Evolutionary conservation across 2,888 invertebrate genomes (phyloP), one percentile per base, ranked within the genome.

Genomic region (Tinea semifulvella): DNA sequence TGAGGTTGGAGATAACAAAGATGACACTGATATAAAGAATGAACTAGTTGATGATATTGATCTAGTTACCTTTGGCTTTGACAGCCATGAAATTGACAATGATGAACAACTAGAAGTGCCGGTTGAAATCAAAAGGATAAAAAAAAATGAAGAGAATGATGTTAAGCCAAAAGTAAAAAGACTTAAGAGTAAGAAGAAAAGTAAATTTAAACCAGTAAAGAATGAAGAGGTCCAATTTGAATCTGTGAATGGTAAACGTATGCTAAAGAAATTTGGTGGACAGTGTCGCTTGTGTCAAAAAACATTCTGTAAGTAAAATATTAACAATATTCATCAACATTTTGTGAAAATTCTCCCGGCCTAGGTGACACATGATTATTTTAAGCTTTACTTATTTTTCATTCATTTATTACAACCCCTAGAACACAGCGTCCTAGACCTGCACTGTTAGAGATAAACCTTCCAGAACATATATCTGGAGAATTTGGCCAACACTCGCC

Each of bases 151-250:
- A 6, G 20, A 19, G 16, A 20, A 2, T 35, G 17, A 38, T 17
- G 10, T 16, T 2, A 17, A 17, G 38, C 18, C 7, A 38, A 38
- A 17, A 14, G 6, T 13, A 11, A 35, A 16, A 20, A 6, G 8
- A 25, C 3, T 17, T 17, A 20, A 19, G 16, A 7, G 6, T 7
- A 20, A 18, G 16, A 19, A 17, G 18, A 38, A 38, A 17, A 38
- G 17, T 2, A 38, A 38, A 17, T 38, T 38, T 8, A 38, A 31
- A 31, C 31, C 31, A 31, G 2, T 31, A 4, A 31, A 31, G n/a
- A 31, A 31, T 31, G 13, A 31, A 31, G 13, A 4, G 11, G 27
- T n/a, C 5, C 8, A 10, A 3, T 4, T 27, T 3, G 27, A 27
- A 10, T 27, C 31, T 26, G 13, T 11, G 31, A 5, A 22, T 7